Conservation (phyloP, 2,888 invertebrate genomes). For the Apodemia duryi region DNA sequence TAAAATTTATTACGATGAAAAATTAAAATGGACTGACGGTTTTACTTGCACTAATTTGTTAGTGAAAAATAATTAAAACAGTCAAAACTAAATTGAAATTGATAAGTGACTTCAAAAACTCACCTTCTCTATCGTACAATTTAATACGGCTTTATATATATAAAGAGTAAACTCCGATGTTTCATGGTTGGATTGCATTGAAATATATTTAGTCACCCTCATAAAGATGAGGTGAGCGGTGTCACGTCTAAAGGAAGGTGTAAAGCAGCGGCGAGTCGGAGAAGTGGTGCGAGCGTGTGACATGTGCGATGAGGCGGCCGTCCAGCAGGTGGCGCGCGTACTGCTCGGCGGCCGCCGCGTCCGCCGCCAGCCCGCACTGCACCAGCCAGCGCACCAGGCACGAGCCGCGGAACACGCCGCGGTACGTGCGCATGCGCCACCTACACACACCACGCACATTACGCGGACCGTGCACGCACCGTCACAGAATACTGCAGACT, state of each 20-base stretch:
- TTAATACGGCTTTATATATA: too few species aligned
- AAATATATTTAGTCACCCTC: too few species aligned
- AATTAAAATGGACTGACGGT: too few species aligned
- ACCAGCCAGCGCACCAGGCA: conserved; percentile 93
- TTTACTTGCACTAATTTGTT: too few species aligned
- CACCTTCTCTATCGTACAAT: too few species aligned
- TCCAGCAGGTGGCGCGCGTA: conserved; percentile 92
- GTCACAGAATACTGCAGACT: too few species aligned
- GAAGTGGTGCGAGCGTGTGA: conserved; percentile 91
- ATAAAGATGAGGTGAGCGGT: background rate
- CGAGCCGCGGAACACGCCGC: conserved; percentile 89
- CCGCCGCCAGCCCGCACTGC: conserved; percentile 87
- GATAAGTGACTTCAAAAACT: too few species aligned
- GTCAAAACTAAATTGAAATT: too few species aligned
- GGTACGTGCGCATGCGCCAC: conserved; percentile 89
- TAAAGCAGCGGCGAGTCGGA: conserved; percentile 90
- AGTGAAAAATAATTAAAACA: too few species aligned
- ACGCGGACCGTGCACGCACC: too few species aligned
- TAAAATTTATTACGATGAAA: too few species aligned
- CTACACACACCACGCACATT: conserved; percentile 54
- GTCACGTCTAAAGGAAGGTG: conserved; percentile 77
- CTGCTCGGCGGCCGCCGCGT: conserved; percentile 87
- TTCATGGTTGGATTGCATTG: background rate
- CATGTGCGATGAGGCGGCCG: conserved; percentile 91
- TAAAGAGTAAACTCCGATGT: background rate